Conservation (phyloP, 2,797 vertebrate species). For the Euphonia xanthogaster region DNA sequence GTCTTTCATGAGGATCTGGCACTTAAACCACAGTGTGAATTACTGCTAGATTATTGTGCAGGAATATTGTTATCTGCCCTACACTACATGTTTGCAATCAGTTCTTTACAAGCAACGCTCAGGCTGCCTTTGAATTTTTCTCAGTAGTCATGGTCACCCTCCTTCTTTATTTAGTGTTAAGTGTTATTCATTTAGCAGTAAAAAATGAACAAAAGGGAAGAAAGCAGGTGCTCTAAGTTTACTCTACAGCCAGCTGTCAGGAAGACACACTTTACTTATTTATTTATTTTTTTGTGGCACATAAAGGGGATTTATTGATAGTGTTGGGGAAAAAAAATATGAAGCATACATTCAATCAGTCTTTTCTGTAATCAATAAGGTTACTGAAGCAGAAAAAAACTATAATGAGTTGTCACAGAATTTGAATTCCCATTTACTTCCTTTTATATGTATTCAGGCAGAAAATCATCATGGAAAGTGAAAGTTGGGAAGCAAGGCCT, state of each 20-base stretch:
- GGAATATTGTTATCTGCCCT: conserved; percentile 77
- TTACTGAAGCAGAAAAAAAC: conserved; percentile 62
- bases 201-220: conserved; percentile 68
- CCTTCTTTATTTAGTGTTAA: conserved; percentile 84
- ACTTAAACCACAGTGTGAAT: conserved; percentile 50
- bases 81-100: conserved; percentile 62
- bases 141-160: conserved; percentile 78
- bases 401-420: conserved; percentile 60
- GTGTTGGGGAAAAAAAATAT: conserved; percentile 11
- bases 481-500: conserved; percentile 28
- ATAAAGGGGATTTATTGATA: conserved; percentile 58
- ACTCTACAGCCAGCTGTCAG: conserved; percentile 68
- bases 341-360: conserved; percentile 6
- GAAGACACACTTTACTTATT: conserved; percentile 51
- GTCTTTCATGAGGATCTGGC: conserved; percentile 39
- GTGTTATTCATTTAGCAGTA: conserved; percentile 82
- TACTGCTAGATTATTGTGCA: conserved; percentile 52
- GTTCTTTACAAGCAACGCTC: not conserved
- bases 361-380: conserved; percentile 60
- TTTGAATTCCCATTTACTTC: conserved; percentile 50
- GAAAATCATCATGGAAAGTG: conserved; percentile 11
- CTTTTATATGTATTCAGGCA: conserved; percentile 55
- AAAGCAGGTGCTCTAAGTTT: conserved; percentile 77
- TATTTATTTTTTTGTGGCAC: conserved; percentile 8
- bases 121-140: conserved; percentile 70